Percentiles rank a stretch among this genome's conserved stretches.
Conservation (phyloP, 2,113 vertebrate species). For the Bubo bubo region DNA sequence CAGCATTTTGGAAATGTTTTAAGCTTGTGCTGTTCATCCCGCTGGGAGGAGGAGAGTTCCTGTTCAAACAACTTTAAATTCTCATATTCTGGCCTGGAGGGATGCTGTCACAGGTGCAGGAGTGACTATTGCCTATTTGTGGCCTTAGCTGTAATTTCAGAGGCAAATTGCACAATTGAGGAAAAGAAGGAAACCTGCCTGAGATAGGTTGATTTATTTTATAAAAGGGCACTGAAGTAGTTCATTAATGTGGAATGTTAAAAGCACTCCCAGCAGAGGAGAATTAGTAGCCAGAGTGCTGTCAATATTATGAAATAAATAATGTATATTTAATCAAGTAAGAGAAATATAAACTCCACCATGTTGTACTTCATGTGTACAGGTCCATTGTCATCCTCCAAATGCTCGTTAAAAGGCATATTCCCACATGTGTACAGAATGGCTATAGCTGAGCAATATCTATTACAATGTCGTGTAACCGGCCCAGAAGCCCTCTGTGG, state of each 20-base stretch:
- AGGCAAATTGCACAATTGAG: background rate
- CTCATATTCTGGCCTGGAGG: conserved; percentile 21
- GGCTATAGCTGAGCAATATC: background rate
- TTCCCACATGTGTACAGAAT: background rate
- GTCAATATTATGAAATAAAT: background rate
- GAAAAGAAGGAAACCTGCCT: background rate
- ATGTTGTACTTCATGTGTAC: background rate
- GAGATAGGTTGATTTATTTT: conserved; percentile 21
- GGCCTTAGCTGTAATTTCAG: conserved; percentile 24
- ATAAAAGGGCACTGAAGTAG: background rate
- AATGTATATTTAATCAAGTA: background rate
- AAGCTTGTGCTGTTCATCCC: background rate
- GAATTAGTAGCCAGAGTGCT: background rate
- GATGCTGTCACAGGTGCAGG: conserved; percentile 39
- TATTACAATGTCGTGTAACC: accelerated
- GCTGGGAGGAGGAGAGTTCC: background rate
- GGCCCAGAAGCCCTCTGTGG: background rate
- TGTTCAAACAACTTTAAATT: conserved; percentile 7
- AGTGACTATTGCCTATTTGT: background rate
- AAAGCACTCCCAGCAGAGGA: background rate
- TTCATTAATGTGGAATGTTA: conserved; percentile 4
- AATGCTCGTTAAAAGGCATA: background rate
- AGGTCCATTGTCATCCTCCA: background rate
- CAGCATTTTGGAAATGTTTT: background rate
- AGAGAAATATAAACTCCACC: background rate